phyloP scores from a whole-genome alignment of 1,140 invertebrate species.

The Riptortus pedestris region DNA sequence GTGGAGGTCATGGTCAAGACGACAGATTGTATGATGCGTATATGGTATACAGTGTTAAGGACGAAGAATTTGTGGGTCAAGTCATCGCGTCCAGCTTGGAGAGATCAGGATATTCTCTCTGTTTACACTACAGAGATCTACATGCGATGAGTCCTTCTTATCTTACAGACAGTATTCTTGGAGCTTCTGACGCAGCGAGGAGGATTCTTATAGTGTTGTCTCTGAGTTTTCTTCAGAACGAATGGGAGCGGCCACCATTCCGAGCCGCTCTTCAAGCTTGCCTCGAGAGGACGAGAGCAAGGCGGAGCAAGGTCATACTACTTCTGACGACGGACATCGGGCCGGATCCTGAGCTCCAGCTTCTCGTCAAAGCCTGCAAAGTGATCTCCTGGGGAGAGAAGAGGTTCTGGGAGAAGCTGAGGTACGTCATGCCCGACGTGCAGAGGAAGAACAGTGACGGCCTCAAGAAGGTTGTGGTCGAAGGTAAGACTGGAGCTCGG shows the following conservation, averaged over 20 bases:
- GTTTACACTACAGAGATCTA: slow-evolving; percentile 62
- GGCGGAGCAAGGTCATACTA: slow-evolving; percentile 63
- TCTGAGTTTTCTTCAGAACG: slow-evolving; percentile 58
- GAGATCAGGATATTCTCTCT: slow-evolving; percentile 57
- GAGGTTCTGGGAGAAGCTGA: slow-evolving; percentile 80
- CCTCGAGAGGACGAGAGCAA: slow-evolving; percentile 39
- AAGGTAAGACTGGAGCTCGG: slow-evolving; percentile 38
- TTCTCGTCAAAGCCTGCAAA: slow-evolving; percentile 71
- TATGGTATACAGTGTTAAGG: slow-evolving; percentile 74
- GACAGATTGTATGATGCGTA: slow-evolving; percentile 77
- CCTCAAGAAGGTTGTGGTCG: slow-evolving; percentile 33
- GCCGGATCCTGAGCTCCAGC: slow-evolving; percentile 68
- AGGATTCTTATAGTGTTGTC: slow-evolving; percentile 63
- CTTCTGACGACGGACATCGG: slow-evolving; percentile 54
- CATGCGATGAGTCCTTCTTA: slow-evolving; percentile 51
- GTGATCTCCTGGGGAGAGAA: slow-evolving; percentile 76
- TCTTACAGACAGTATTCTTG: slow-evolving; percentile 61
- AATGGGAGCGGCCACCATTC: slow-evolving; percentile 62
- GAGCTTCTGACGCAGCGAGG: slow-evolving; percentile 62
- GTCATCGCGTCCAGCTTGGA: slow-evolving; percentile 70
- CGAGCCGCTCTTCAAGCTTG: slow-evolving; percentile 54
- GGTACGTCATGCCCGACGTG: slow-evolving; percentile 74
- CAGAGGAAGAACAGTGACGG: slow-evolving; percentile 25
- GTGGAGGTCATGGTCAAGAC: slow-evolving; percentile 44
- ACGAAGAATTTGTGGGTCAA: slow-evolving; percentile 67